Conservation (phyloP, 2,888 invertebrate genomes). For the Drosophila lacicola region DNA sequence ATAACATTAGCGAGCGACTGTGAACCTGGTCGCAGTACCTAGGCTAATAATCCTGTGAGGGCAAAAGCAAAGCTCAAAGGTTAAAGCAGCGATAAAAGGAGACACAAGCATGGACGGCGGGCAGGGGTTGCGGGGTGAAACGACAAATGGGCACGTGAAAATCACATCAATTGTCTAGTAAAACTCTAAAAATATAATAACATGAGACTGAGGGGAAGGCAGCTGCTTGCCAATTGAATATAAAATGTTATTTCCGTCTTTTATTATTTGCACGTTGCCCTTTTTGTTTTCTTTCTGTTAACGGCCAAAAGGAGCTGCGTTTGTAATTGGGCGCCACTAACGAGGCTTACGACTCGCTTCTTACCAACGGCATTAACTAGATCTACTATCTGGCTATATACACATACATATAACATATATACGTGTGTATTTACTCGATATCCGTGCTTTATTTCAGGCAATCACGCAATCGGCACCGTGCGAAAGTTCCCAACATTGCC, state of each 20-base stretch:
- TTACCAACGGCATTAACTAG: constrained; percentile 2
- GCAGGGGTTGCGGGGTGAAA: constrained; percentile 34
- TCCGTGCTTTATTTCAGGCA: constrained; percentile 83
- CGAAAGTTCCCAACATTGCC: constrained; percentile 85
- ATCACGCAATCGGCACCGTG: constrained; percentile 86
- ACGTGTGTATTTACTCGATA: constrained; percentile 65
- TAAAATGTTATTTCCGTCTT: constrained; percentile 78
- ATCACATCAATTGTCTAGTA: constrained; percentile 77
- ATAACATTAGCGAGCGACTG: constrained; percentile 53
- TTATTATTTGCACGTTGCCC: constrained; percentile 76
- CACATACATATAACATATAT: not conserved
- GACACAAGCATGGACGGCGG: constrained; percentile 59
- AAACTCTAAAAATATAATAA: constrained; percentile 51
- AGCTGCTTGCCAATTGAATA: constrained; percentile 74
- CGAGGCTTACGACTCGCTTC: constrained; percentile 47
- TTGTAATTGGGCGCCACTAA: constrained; percentile 57
- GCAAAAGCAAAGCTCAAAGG: constrained; percentile 57
- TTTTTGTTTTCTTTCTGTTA: constrained; percentile 18
- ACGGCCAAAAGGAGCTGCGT: constrained; percentile 18
- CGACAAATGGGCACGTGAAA: constrained; percentile 78
- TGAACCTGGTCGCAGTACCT: constrained; percentile 12
- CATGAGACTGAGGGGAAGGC: constrained; percentile 13
- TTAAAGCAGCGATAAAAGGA: constrained; percentile 76
- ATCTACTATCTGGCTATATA: not conserved
- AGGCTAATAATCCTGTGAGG: constrained; percentile 50